Evolutionary conservation across 2,888 invertebrate species (phyloP), one percentile per base, ranked within the genome.

Genomic region (Camptogramma bilineatum): DNA sequence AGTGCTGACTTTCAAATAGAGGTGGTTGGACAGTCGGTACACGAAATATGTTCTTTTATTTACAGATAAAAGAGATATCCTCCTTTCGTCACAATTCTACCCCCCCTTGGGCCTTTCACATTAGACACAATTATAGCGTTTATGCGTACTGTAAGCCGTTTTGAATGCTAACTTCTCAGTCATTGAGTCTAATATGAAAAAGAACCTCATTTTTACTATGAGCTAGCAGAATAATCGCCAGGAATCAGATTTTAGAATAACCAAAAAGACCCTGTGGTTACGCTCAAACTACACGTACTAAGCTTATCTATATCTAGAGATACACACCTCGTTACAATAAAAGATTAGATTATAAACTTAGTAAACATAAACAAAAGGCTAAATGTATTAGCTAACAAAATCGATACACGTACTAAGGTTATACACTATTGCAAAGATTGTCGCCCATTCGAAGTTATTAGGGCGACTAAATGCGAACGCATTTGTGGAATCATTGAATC

Each of bases 261-360:
- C 79, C 84, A 87, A 90, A 90, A 87, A 83, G 84, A 90, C 91
- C 90, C 91, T 90, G 90, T 86, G 77, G 80, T 70, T 56, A 31
- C 66, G 66, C 81, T 78, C 75, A 78, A 77, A 77, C 76, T 79
- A 81, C 67, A 75, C 65, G 69, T 71, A 75, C 75, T 81, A 79
- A 76, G 67, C 78, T 78, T 80, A 82, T 72, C 50, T 69, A 77
- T 71, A 79, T 55, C 52, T 58, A 77, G 82, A 79, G 68, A 74
- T 77, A 81, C 77, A 82, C 77, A 72, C 68, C 69, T 68, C 68
- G 58, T 69, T 75, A 73, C 72, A 70, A 64, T 58, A 71, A 57
- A 47, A 72, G 72, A 69, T 68, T 65, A 63, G 64, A 67, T 47
- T 72, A 69, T 66, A 71, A 78, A 70, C 68, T 58, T 70, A 52